Base-by-base conservation (phyloP, 2,888 invertebrate genomes). In the Drosophila suboccidentalis region DNA sequence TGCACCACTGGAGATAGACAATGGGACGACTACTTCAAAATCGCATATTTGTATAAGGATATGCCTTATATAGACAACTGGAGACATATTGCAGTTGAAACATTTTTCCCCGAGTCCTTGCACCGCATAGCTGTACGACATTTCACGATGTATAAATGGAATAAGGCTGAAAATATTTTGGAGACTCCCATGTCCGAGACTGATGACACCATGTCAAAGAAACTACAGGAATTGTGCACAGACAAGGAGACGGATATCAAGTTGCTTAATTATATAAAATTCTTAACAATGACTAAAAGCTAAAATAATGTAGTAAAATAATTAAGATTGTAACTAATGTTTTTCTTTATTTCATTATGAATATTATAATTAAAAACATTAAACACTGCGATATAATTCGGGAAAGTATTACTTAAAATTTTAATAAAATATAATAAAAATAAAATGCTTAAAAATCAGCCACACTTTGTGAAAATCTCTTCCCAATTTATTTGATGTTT, bases 141-240 rank as follows among this genome's bases (percentile, higher is more conserved):
- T 13, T 50, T 80, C 1, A 50, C 62, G 15, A 49, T 68, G 2
- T 60, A 36, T 2, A 36, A 67, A 60, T 70, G 72, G 73, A 79
- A 73, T 15, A 70, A 41, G 11, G 44, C 65, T 13, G 60, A 65
- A 38, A 76, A 47, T 49, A 41, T 73, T 8, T 65, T 80, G 10
- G 69, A 70, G 36, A 55, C 51, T 10, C 47, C 59, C 3, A 41
- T 34, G 1, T 26, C 54, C 4, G 54, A 39, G 36, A 53, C 9
- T n/a, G 64, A 80, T 15, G 15, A 59, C 11, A 47, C 29, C 32
- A n/a, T 60, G 0, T 39, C 10, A 0, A 8, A 15, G 0, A 59
- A 13, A 3, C 34, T 78, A 9, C 11, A 49, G 2, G 4, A 44
- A 1, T 11, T 71, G 5, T 6, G 11, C 26, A n/a, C 34, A 5